Conservation (phyloP, 1,140 invertebrate genomes). For the Bombus polaris region DNA sequence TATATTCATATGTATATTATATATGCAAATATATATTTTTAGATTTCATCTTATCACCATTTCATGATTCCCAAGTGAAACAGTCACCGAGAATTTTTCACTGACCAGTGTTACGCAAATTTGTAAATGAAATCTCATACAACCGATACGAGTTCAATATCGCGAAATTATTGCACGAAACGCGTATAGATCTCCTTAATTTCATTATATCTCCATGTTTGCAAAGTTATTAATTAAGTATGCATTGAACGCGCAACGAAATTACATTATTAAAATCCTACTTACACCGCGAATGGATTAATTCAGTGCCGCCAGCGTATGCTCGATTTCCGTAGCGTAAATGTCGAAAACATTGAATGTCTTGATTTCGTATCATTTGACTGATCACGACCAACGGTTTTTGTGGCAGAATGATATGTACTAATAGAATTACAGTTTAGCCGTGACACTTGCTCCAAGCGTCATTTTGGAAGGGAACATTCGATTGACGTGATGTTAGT, state of each 20-base stretch:
- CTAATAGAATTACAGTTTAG: background rate
- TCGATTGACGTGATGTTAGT: background rate
- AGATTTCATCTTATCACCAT: no score
- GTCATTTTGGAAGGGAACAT: background rate
- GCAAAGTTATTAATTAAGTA: conserved; percentile 5
- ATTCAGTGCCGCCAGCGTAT: background rate
- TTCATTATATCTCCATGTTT: background rate
- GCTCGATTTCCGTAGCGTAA: background rate
- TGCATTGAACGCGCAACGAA: background rate
- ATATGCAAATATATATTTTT: no score
- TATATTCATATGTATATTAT: no score
- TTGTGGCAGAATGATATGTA: background rate
- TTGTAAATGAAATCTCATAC: background rate
- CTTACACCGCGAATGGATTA: background rate
- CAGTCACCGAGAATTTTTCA: background rate
- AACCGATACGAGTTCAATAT: no score
- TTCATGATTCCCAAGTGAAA: background rate
- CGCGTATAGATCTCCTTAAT: conserved; percentile 7
- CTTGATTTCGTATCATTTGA: background rate
- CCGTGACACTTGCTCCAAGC: no score
- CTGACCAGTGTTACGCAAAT: accelerated
- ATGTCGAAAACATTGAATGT: background rate
- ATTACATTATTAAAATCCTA: conserved; percentile 14
- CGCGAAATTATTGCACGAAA: background rate
- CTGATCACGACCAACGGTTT: background rate